Percentiles rank a stretch among this genome's conserved stretches.
phyloP scores from a whole-genome alignment of 2,113 vertebrate genomes.

The Crotalus helleri region DNA sequence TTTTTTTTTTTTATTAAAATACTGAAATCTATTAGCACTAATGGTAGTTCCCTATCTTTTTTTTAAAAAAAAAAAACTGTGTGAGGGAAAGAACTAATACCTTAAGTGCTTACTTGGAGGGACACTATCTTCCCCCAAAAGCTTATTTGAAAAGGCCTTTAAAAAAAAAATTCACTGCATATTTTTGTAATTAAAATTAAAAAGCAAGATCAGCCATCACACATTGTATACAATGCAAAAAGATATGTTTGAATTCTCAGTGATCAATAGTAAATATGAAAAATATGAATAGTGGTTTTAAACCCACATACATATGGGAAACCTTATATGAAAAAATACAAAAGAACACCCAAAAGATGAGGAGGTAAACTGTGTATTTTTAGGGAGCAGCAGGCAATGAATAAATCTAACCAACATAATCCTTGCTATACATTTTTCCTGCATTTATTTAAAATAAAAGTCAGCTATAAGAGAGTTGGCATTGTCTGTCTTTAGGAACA shows the following conservation, averaged over 20 bases:
- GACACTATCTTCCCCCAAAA: neutral
- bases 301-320: neutral
- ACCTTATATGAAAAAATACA: neutral
- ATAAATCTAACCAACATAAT: neutral
- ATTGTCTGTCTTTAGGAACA: neutral
- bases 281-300: neutral
- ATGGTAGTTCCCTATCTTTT: neutral
- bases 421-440: neutral
- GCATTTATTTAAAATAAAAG: neutral
- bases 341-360: neutral
- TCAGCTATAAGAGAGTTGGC: too few relatives aligned
- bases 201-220: neutral
- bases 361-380: neutral
- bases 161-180: neutral
- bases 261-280: neutral
- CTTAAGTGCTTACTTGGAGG: neutral
- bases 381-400: neutral
- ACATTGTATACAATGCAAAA: neutral
- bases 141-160: neutral
- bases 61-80: neutral
- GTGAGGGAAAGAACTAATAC: neutral
- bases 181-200: neutral
- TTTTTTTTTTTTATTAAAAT: neutral
- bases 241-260: neutral
- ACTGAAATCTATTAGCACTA: neutral